A percentile compares a stretch with the other conserved stretches of the same genome.
Evolutionary conservation across 2,113 vertebrate genomes (phyloP).

Genomic region (Trinectes maculatus): DNA sequence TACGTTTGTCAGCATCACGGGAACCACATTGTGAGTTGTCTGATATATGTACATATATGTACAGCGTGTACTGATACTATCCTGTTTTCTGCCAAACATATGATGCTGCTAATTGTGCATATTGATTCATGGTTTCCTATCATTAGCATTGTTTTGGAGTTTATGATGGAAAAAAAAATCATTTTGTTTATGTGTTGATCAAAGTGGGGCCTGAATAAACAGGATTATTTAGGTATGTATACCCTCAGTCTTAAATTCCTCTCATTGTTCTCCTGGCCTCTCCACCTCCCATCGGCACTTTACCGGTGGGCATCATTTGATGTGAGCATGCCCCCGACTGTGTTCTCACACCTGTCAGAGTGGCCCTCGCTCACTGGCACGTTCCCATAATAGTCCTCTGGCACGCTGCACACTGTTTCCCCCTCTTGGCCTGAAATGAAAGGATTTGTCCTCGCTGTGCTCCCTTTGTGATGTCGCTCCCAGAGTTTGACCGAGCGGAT

Average conservation of each 20-base stretch:
- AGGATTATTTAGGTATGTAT: conserved; percentile 12
- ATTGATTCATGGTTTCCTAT: too few species aligned
- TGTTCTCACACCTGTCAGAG: conserved; percentile 70
- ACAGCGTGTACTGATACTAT: too few species aligned
- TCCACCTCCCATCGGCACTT: conserved; percentile 48
- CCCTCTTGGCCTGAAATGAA: conserved; percentile 53
- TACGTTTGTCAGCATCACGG: too few species aligned
- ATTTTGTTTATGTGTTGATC: not conserved
- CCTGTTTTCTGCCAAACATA: too few species aligned
- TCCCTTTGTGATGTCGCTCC: conserved; percentile 36
- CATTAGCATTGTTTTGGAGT: too few species aligned
- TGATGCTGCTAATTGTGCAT: too few species aligned
- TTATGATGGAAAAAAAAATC: not conserved
- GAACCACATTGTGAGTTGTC: too few species aligned
- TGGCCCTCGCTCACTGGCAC: conserved; percentile 23
- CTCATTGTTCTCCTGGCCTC: conserved; percentile 38
- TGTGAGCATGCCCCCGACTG: conserved; percentile 34
- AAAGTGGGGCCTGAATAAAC: not conserved
- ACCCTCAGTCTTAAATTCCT: conserved; percentile 46
- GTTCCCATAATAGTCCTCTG: conserved; percentile 38
- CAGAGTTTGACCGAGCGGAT: conserved; percentile 42
- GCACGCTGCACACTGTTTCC: conserved; percentile 11
- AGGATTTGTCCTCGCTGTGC: conserved; percentile 38
- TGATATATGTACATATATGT: too few species aligned
- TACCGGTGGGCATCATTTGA: conserved; percentile 35